A percentile compares a stretch with the other conserved stretches of the same genome.
Conservation (phyloP, 2,888 invertebrate genomes). For the Andrena flavipes region DNA sequence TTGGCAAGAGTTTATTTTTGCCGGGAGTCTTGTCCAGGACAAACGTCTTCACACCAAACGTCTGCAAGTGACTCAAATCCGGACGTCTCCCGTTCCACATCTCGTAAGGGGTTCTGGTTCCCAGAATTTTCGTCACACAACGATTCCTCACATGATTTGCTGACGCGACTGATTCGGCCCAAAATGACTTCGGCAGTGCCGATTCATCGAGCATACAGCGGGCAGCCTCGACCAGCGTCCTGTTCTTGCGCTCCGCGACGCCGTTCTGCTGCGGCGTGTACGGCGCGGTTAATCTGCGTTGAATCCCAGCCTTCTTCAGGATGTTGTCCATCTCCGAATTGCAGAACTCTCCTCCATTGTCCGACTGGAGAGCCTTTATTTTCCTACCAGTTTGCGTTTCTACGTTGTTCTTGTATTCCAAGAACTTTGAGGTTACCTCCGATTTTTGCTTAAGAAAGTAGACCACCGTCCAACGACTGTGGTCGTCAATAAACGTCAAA, state of each 20-base stretch:
- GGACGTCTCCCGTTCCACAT: slow-evolving; percentile 19
- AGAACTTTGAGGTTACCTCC: background rate
- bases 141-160: slow-evolving; percentile 41
- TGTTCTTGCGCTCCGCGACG: slow-evolving; percentile 14
- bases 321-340: slow-evolving; percentile 61
- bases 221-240: slow-evolving; percentile 2
- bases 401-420: background rate
- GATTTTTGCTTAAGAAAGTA: slow-evolving; percentile 3
- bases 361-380: slow-evolving; percentile 37
- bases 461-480: background rate
- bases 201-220: slow-evolving; percentile 8
- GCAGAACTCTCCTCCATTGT: slow-evolving; percentile 52
- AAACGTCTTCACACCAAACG: slow-evolving; percentile 71
- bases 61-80: slow-evolving; percentile 49
- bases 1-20: slow-evolving; percentile 32
- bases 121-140: slow-evolving; percentile 3
- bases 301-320: slow-evolving; percentile 66
- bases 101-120: slow-evolving; percentile 1
- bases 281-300: slow-evolving; percentile 60
- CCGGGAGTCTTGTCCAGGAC: slow-evolving; percentile 22
- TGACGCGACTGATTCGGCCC: slow-evolving; percentile 22
- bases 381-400: slow-evolving; percentile 3
- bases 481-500: background rate
- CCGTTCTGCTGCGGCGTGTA: slow-evolving; percentile 32
- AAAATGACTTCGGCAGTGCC: slow-evolving; percentile 1